Percentiles rank a stretch among this genome's conserved stretches.
Conservation (phyloP, 2,888 invertebrate species). For the Leptopterna dolabrata region DNA sequence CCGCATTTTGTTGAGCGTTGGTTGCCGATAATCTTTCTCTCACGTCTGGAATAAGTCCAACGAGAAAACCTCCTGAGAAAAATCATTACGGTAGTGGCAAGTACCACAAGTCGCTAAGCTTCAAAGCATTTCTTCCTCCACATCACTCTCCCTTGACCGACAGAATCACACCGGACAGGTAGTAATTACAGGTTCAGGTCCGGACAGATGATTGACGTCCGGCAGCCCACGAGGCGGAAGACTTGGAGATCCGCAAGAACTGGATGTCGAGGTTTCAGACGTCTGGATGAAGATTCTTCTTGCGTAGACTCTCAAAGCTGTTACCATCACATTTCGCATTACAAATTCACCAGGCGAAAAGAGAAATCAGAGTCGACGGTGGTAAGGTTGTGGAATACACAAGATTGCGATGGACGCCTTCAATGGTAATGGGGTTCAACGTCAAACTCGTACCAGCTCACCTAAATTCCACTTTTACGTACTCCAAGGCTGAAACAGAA, state of each 20-base stretch:
- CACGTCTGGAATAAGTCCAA: too few relatives aligned
- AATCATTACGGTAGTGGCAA: too few relatives aligned
- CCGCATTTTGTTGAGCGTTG: too few relatives aligned
- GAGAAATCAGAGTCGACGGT: slow-evolving; percentile 9
- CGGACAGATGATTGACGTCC: not conserved
- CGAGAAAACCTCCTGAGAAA: too few relatives aligned
- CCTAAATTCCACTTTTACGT: slow-evolving; percentile 45
- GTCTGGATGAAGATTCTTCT: not conserved
- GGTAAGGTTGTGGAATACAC: slow-evolving; percentile 3
- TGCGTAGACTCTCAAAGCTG: too few relatives aligned
- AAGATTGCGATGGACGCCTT: not conserved
- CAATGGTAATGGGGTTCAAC: slow-evolving; percentile 1
- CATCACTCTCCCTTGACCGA: not conserved
- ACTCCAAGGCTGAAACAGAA: not conserved
- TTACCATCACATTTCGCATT: not conserved
- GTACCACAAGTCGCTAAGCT: not conserved
- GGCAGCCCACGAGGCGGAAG: not conserved
- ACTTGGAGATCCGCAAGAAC: not conserved
- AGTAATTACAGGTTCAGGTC: not conserved
- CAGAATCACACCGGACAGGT: not conserved
- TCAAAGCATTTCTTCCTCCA: not conserved
- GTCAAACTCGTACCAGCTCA: slow-evolving; percentile 20
- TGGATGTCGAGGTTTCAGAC: not conserved
- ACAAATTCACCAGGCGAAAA: slow-evolving; percentile 30
- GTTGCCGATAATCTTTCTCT: too few relatives aligned